Evolutionary conservation across 1,140 invertebrate species (phyloP).

Genomic region (Drosophila pectinifera): DNA sequence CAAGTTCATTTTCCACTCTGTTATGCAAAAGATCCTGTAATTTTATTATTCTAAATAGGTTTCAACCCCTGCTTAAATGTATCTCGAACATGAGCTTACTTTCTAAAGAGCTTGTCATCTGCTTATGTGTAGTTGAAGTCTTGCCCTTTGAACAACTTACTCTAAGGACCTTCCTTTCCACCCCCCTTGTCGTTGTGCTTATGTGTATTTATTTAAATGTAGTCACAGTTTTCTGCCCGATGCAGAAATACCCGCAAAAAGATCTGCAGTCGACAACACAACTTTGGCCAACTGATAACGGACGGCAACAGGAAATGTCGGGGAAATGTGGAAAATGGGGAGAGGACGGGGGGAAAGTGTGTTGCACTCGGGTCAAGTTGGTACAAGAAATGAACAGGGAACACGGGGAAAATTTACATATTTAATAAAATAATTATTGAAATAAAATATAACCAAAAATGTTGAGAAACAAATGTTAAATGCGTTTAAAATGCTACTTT

Average conservation of each 20-base stretch:
- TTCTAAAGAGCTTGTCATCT: background rate
- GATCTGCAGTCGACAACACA: slow-evolving; percentile 54
- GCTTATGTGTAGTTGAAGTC: background rate
- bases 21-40: background rate
- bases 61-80: background rate
- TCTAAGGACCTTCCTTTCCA: background rate
- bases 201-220: slow-evolving; percentile 46
- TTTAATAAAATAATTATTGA: background rate
- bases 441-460: background rate
- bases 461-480: too few relatives aligned
- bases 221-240: slow-evolving; percentile 21
- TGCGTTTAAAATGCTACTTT: too few relatives aligned
- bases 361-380: slow-evolving; percentile 33
- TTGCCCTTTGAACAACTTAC: slow-evolving; percentile 9
- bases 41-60: background rate
- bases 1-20: too few relatives aligned
- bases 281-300: slow-evolving; percentile 64
- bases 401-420: background rate
- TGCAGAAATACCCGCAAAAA: slow-evolving; percentile 37
- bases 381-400: slow-evolving; percentile 8
- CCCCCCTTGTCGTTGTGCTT: background rate
- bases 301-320: slow-evolving; percentile 72
- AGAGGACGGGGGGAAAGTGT: slow-evolving; percentile 17
- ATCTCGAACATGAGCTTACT: slow-evolving; percentile 2
- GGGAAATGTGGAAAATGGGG: slow-evolving; percentile 16